Percentiles rank a stretch among this genome's conserved stretches.
Conservation (phyloP, 92 coral and sea anemone species). For the Parazoanthus darwini region DNA sequence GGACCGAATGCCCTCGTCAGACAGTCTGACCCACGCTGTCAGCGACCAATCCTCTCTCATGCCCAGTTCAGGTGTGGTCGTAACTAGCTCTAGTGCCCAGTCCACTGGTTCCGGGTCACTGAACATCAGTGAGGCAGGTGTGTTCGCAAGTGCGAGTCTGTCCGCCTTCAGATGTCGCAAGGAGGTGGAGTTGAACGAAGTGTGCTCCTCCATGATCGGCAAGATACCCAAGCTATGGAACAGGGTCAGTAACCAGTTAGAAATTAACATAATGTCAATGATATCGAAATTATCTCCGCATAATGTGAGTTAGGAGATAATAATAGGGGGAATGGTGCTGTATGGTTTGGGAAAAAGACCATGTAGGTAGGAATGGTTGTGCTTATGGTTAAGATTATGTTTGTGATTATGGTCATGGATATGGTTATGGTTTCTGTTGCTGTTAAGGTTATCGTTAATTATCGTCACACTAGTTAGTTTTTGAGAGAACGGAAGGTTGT, state of each 20-base stretch:
- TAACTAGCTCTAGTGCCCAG: constrained; percentile 83
- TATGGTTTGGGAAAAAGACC: too few relatives aligned
- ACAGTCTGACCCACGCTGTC: constrained; percentile 89
- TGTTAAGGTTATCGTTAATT: background rate
- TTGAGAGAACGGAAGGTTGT: background rate
- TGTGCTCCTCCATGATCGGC: constrained; percentile 78
- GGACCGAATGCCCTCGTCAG: constrained; percentile 93
- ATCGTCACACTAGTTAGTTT: too few relatives aligned
- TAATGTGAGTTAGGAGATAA: too few relatives aligned
- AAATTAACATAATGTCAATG: background rate
- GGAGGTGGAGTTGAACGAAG: constrained; percentile 89
- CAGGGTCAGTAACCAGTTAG: constrained; percentile 58
- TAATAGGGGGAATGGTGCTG: too few relatives aligned
- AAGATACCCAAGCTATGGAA: constrained; percentile 97
- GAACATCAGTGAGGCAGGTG: constrained; percentile 78
- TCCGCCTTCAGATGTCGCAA: constrained; percentile 73
- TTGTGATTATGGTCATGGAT: background rate
- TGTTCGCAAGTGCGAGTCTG: constrained; percentile 97
- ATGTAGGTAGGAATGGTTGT: too few relatives aligned
- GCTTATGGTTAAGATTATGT: too few relatives aligned
- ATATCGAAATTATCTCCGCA: background rate
- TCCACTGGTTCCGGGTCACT: constrained; percentile 86
- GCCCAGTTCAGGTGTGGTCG: constrained; percentile 83
- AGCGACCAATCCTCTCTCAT: constrained; percentile 73
- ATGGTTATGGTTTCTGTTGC: too few relatives aligned